Evolutionary conservation across 2,113 vertebrate species (phyloP).

Genomic region (Ifrita kowaldi): DNA sequence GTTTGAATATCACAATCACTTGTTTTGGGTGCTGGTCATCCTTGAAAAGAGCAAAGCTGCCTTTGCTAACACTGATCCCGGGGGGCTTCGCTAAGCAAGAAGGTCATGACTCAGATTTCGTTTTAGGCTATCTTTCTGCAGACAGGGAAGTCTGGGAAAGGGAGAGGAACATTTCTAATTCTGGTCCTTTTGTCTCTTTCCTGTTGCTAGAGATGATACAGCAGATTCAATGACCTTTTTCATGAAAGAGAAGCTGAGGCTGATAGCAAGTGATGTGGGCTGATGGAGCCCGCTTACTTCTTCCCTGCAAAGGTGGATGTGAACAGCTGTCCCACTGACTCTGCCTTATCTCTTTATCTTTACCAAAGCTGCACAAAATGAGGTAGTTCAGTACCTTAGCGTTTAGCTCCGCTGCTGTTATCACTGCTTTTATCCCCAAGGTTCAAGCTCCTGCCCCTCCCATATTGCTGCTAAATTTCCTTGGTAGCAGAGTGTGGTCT

Average conservation of each 20-base stretch:
- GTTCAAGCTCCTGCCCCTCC: not conserved
- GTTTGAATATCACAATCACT: not conserved
- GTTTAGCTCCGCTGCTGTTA: rapidly evolving
- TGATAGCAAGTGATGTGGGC: not conserved
- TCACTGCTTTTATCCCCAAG: not conserved
- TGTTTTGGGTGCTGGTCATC: not conserved
- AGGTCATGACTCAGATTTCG: constrained; percentile 11
- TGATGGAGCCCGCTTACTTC: not conserved
- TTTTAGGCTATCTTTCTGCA: not conserved
- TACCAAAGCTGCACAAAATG: not conserved
- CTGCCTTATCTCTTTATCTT: not conserved
- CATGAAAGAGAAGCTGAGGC: not conserved
- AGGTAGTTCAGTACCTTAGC: not conserved
- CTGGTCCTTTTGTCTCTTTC: not conserved
- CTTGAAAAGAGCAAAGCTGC: not conserved
- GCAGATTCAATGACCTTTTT: not conserved
- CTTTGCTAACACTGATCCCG: not conserved
- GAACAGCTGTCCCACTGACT: not conserved
- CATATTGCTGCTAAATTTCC: not conserved
- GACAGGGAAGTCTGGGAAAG: not conserved
- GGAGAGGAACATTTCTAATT: not conserved
- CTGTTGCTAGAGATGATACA: not conserved
- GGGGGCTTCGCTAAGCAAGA: not conserved
- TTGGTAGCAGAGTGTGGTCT: not conserved
- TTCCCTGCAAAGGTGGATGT: not conserved